Base-by-base conservation (phyloP, 2,797 vertebrate species). In the Anabas testudineus region DNA sequence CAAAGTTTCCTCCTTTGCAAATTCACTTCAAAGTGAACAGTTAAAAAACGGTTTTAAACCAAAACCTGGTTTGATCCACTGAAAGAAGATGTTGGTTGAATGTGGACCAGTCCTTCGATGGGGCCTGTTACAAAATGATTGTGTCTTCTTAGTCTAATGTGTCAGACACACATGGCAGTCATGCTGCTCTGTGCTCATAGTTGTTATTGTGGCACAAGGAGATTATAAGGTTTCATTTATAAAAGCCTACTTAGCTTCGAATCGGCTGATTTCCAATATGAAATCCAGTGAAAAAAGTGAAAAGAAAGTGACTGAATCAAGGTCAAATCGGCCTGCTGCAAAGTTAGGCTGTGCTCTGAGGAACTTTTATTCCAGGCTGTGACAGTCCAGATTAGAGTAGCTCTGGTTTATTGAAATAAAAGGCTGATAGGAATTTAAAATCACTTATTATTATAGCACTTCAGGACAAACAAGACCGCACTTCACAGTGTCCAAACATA, bases 401-500 rank as follows among this genome's bases (percentile, higher is more conserved):
- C 30, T 30, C 1, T 32, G 2, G 28, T 45, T 64, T 48, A 42
- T 49, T 48, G 30, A 51, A 16, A 46, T 19, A 0, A 55, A 55
- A 43, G 39, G 18, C 48, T 34, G 47, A 16, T 34, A 22, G 14
- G 55, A n/a, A 24, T 14, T n/a, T 45, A 9, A 21, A 36, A 32
- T 28, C n/a, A 18, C 6, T 45, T 30, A n/a, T n/a, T n/a, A n/a
- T n/a, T n/a, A n/a, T 2, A 36, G 26, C 16, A 18, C 26, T 28
- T 39, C 15, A 21, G 57, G 53, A 45, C 8, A 71, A 49, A 16
- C 14, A 54, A 34, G 21, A 21, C 32, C 64, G 48, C 41, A 34
- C 49, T 37, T 0, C 24, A 42, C 10, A 28, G 18, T 65, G 36
- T 60, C 15, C 56, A 58, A 72, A 85, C 64, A 78, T 53, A 75